Evolutionary conservation across 2,888 invertebrate genomes (phyloP), one percentile per base, ranked within the genome.

Genomic region (Drosophila histrio): DNA sequence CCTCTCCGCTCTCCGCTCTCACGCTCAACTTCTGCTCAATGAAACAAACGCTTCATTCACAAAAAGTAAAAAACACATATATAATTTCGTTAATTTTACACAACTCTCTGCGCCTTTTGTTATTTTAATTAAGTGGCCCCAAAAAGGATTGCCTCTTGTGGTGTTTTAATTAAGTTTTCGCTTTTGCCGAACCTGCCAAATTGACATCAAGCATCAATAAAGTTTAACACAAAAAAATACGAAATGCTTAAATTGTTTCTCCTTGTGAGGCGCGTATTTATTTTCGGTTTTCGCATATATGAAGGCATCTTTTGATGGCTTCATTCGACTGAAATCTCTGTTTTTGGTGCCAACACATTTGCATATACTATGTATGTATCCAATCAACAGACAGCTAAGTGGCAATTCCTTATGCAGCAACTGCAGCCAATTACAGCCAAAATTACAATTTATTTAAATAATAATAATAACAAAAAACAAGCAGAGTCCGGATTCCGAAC

Each of bases 1-100:
- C 46, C n/a, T n/a, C n/a, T n/a, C n/a, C n/a, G n/a, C n/a, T n/a
- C n/a, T n/a, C n/a, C n/a, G n/a, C n/a, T n/a, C 19, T 19, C 50
- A 9, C 38, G 13, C 62, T 32, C 49, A 8, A 47, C 74, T 41
- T 28, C 52, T 74, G 56, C 66, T 84, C 62, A 85, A 85, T 85
- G 88, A 86, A 85, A 82, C 64, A 85, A 72, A 71, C 70, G 69
- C 73, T 82, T 74, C 84, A 85, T 85, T 85, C 84, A 87, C 79
- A 85, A 77, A 77, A 30, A 54, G 9, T 56, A 26, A 56, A 53
- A 24, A 36, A 15, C 4, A 30, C 21, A 41, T 4, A 21, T 52
- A 60, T 49, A 56, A 76, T 66, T 78, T 71, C 21, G 56, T 83
- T 75, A 74, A 82, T 65, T 86, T 79, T 75, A 62, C 64, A 79